Evolutionary conservation across 2,113 vertebrate species (phyloP).

Genomic region (Mustelus asterias): DNA sequence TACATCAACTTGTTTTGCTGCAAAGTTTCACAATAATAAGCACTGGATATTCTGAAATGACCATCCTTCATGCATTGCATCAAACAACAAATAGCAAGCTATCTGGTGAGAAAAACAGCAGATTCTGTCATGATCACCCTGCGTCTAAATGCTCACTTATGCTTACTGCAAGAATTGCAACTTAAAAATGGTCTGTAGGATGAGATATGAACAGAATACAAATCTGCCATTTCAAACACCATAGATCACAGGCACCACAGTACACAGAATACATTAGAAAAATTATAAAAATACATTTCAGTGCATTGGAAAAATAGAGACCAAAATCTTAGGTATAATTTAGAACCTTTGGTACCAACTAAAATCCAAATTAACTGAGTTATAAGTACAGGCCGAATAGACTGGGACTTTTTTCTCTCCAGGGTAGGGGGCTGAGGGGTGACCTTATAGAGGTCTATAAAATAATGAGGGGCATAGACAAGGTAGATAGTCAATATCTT

Average conservation of each 20-base stretch:
- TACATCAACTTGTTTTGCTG: not conserved
- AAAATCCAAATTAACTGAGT: not conserved
- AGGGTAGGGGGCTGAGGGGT: too few species aligned
- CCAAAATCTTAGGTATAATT: not conserved
- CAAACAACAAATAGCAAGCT: not conserved
- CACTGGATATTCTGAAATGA: not conserved
- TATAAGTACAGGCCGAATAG: too few species aligned
- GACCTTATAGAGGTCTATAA: too few species aligned
- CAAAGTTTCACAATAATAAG: not conserved
- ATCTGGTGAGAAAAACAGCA: not conserved
- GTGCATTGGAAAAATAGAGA: not conserved
- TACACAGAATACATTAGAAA: not conserved
- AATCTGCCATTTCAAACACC: not conserved
- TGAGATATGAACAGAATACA: not conserved
- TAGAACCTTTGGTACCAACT: not conserved
- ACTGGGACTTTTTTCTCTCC: too few species aligned
- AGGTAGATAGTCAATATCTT: too few species aligned
- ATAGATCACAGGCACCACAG: not conserved
- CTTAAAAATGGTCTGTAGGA: not conserved
- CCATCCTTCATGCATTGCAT: not conserved
- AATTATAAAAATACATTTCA: not conserved
- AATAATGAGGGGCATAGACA: too few species aligned
- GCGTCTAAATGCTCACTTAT: not conserved
- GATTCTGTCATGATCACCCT: not conserved
- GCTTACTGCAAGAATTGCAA: not conserved